Conservation (phyloP, 2,113 vertebrate species). For the Pelusios castaneus region DNA sequence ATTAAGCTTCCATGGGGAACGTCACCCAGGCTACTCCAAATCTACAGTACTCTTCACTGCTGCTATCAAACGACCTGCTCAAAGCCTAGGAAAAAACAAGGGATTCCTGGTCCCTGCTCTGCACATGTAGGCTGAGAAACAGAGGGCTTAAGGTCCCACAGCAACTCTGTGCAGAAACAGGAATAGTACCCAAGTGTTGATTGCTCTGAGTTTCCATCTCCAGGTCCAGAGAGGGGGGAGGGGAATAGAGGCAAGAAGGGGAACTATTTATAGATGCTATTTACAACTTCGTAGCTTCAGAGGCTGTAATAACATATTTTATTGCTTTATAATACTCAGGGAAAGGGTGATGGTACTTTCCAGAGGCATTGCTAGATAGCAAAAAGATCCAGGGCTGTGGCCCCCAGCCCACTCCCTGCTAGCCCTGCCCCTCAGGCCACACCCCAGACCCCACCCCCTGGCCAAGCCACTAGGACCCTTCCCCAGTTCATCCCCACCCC, state of each 20-base stretch:
- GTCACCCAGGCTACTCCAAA: background rate
- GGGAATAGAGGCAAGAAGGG: background rate
- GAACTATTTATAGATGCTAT: background rate
- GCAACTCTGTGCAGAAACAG: background rate
- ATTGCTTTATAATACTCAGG: background rate
- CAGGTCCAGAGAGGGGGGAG: background rate
- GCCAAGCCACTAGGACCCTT: too few species aligned
- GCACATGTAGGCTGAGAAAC: background rate
- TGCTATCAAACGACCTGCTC: background rate
- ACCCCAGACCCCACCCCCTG: too few species aligned
- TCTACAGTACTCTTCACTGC: background rate
- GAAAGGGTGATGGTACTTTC: fast-evolving
- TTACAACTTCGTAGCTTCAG: background rate
- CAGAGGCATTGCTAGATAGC: too few species aligned
- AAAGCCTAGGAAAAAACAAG: background rate
- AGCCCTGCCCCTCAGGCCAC: too few species aligned
- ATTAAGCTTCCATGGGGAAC: background rate
- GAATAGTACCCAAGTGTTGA: background rate
- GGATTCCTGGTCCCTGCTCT: background rate
- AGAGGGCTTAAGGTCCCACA: background rate
- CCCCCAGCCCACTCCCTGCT: too few species aligned
- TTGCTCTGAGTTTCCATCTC: background rate
- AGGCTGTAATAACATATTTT: background rate
- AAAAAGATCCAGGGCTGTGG: too few species aligned
- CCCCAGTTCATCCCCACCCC: too few species aligned